Evolutionary conservation across 2,797 vertebrate genomes (phyloP).

Genomic region (Nannoperca australis): DNA sequence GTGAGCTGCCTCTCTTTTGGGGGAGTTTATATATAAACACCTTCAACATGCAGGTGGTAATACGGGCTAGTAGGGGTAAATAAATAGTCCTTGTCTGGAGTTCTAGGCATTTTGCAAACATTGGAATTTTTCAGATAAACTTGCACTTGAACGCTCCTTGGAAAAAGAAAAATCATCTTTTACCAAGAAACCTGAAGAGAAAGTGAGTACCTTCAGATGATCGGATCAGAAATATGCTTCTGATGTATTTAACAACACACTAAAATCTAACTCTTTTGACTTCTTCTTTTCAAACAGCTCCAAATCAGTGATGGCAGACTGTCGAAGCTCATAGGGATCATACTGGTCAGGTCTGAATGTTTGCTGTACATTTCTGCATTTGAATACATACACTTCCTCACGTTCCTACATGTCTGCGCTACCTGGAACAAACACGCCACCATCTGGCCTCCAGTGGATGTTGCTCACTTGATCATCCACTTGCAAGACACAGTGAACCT

Average conservation of each 20-base stretch:
- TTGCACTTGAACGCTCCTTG: constrained; percentile 57
- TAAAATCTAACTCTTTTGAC: not conserved
- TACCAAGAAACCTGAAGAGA: not conserved
- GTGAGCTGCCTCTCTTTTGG: constrained; percentile 66
- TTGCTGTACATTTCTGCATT: constrained; percentile 5
- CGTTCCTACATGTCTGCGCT: not conserved
- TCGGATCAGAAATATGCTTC: not conserved
- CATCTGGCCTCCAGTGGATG: constrained; percentile 68
- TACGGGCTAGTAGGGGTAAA: constrained; percentile 73
- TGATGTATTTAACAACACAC: not conserved
- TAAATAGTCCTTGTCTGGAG: constrained; percentile 66
- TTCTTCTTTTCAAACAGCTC: not conserved
- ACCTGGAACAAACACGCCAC: constrained; percentile 76
- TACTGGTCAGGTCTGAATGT: not conserved
- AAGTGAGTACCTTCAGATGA: not conserved
- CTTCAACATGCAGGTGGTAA: constrained; percentile 81
- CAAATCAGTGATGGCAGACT: not conserved
- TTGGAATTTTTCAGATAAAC: constrained; percentile 64
- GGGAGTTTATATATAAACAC: constrained; percentile 83
- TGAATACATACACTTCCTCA: not conserved
- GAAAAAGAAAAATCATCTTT: not conserved
- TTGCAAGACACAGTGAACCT: not conserved
- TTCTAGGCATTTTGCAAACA: constrained; percentile 64
- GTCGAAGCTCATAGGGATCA: not conserved
- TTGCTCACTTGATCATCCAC: constrained; percentile 2